A percentile compares a stretch with the other conserved stretches of the same genome.
Evolutionary conservation across 2,888 invertebrate species (phyloP).

Genomic region (Andrena praecox): DNA sequence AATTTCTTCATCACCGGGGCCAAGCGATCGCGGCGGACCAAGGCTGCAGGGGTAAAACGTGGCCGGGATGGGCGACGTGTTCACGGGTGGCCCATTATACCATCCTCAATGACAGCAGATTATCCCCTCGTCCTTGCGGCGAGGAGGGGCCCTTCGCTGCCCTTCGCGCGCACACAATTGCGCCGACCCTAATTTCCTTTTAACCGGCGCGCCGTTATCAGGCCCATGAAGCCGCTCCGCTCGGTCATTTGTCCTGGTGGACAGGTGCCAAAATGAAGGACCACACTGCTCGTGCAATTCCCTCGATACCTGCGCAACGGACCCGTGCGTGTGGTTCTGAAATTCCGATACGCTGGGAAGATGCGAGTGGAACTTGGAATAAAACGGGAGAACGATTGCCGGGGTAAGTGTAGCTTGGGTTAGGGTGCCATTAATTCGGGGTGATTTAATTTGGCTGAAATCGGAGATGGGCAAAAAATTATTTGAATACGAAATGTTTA

Average conservation of each 20-base stretch:
- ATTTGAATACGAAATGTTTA: too few species aligned
- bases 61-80: conserved; percentile 41
- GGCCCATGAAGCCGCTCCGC: conserved; percentile 33
- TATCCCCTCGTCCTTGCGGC: conserved; percentile 67
- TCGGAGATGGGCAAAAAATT: too few species aligned
- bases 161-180: conserved; percentile 52
- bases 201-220: conserved; percentile 71
- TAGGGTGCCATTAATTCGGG: too few species aligned
- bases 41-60: conserved; percentile 32
- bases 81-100: conserved; percentile 77
- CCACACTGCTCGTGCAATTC: conserved; percentile 58
- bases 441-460: too few species aligned
- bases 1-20: conserved; percentile 75
- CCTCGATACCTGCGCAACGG: conserved; percentile 16
- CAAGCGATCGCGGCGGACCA: conserved; percentile 51
- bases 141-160: conserved; percentile 27
- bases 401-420: too few species aligned
- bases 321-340: conserved; percentile 6
- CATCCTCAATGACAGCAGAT: conserved; percentile 74
- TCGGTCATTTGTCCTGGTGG: conserved; percentile 66
- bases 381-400: too few species aligned
- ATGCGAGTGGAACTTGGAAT: too few species aligned
- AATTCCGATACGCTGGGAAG: too few species aligned
- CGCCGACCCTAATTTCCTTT: conserved; percentile 74
- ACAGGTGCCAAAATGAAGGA: conserved; percentile 71